These are phyloP conservation scores for Ophion costatus DNA, from an alignment of 2,888 invertebrate species.

Conservation along the genomic window DNA sequence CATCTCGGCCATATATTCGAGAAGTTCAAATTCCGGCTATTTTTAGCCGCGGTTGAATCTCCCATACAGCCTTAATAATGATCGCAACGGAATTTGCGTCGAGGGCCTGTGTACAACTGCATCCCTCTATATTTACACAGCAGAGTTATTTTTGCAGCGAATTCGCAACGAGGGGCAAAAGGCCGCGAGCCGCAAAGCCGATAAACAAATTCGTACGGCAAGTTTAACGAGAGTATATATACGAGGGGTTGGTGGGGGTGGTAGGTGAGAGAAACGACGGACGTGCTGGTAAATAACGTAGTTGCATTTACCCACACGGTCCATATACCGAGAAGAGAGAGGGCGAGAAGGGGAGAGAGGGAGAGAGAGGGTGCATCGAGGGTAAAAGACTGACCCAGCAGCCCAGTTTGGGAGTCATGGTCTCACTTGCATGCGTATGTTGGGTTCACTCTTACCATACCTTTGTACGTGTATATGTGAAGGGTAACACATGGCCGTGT, in stretches of 20 bases:
- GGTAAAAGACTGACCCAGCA: slow-evolving; percentile 45
- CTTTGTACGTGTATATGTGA: background rate
- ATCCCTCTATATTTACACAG: background rate
- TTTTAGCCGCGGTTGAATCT: background rate
- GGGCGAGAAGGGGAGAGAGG: background rate
- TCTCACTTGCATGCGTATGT: slow-evolving; percentile 19
- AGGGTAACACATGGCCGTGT: slow-evolving; percentile 28
- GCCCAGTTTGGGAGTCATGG: slow-evolving; percentile 33
- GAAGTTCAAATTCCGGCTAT: background rate
- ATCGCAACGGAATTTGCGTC: slow-evolving; percentile 19
- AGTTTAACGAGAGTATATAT: slow-evolving; percentile 35
- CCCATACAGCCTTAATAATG: background rate
- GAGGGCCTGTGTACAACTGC: background rate
- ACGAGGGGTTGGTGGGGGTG: background rate
- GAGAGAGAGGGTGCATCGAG: slow-evolving; percentile 5
- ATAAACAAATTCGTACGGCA: slow-evolving; percentile 48
- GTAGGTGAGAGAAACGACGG: slow-evolving; percentile 2
- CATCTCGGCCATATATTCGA: background rate
- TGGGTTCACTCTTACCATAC: slow-evolving; percentile 6
- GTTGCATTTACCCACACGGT: slow-evolving; percentile 41
- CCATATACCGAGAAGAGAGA: background rate
- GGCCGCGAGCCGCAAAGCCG: slow-evolving; percentile 38
- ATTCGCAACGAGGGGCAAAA: slow-evolving; percentile 28
- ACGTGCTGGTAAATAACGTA: slow-evolving; percentile 53
- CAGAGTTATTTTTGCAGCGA: slow-evolving; percentile 21